Evolutionary conservation across 2,797 vertebrate genomes (phyloP), one percentile per base, ranked within the genome.

Genomic region (Sternarchorhynchus goeldii): DNA sequence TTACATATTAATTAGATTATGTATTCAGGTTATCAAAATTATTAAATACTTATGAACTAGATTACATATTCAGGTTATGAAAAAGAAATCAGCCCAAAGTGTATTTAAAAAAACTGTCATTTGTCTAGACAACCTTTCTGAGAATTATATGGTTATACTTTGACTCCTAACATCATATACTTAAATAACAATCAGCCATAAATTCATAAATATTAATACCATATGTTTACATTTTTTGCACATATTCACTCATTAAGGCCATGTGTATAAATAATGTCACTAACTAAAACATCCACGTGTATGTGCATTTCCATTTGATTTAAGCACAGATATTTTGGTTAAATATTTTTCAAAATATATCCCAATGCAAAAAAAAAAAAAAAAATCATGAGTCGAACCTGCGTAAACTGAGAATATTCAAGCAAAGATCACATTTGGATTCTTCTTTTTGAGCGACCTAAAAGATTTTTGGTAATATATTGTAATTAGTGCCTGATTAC

Each of bases 11-110:
- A 56, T 20, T 73, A 81, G 74, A 73, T 68, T 29, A 72, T 81
- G 68, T 77, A 67, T 77, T 81, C 79, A 81, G 74, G 74, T 81
- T 36, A 72, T 39, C 57, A 72, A 70, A 66, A 72, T 58, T 32
- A 64, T 25, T 36, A 39, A 58, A 32, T 76, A 71, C 18, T 21
- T 73, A 14, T 31, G 62, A 69, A 60, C 55, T 55, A 18, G 18
- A 79, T 69, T 29, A 69, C 45, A 53, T 50, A 70, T 80, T 76
- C 36, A 64, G 59, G 63, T 60, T 12, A 60, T 66, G 34, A 73
- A 73, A 72, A 68, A 34, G n/a, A 56, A 21, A 39, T 63, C 36
- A 55, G 45, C 25, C 36, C 10, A 53, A 55, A 41, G 55, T 68
- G 58, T 34, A 64, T 29, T 64, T 73, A 18, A 10, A 10, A 72